Base-by-base conservation (phyloP, 1,140 invertebrate genomes). In the Achatina immaculata region DNA sequence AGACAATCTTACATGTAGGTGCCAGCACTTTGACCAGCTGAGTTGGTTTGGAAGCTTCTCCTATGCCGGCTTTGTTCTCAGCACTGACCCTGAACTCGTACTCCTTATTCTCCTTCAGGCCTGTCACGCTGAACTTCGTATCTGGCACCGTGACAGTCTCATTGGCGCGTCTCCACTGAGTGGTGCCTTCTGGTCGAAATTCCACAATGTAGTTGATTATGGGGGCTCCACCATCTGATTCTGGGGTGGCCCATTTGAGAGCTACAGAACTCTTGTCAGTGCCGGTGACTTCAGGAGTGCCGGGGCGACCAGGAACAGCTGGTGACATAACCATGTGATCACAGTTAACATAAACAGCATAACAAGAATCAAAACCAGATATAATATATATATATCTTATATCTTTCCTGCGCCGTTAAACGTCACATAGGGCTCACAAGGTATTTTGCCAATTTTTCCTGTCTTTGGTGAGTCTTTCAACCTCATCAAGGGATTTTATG, bases 11-110 rank as follows among this genome's bases (percentile, higher is more conserved):
- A 89, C 88, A 86, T 45, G 88, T 76, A 11, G 87, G 87, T 69
- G 84, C 84, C 45, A 86, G 81, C 9, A 89, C 86, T 81, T 88
- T 89, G 69, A 87, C 87, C 43, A 83, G 82, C 34, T 84, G 81
- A 28, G 88, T 85, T 21, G 85, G 83, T 88, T 99, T 97, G 43
- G 97, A 98, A 14, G 97, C 97, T 90, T 99, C 94, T 65, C 98
- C 97, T 90, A 97, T 96, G 0, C 97, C 98, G 36, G 97, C 98
- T 68, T 96, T 96, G 91, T 99, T 99, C 91, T 99, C 98, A 42
- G 98, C 98, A 69, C 96, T 94, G 0, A 99, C 94, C 73, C 98
- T 93, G 94, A 99, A 99, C 85, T 95, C 95, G 91, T 99, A 99
- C 88, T 97, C 86, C 14, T 98, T 96, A 48, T 96, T 96, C 91